Base-by-base conservation (phyloP, 2,113 vertebrate species). In the Periophthalmodon schlosseri region DNA sequence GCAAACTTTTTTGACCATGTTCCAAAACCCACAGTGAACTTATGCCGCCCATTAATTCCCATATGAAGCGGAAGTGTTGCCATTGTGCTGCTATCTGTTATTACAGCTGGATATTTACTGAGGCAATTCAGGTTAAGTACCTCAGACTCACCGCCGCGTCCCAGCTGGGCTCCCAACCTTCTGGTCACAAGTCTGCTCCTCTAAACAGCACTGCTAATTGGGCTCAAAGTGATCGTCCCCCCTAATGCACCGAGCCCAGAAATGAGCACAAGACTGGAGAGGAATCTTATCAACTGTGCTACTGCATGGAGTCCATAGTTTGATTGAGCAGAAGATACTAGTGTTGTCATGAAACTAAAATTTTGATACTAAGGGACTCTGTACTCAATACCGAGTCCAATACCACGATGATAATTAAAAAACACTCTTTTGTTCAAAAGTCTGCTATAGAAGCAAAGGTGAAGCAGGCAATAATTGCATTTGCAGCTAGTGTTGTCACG, bases 41-140 rank as follows among this genome's bases (percentile, higher is more conserved):
- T 69, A 60, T 65, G 71, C 72, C 46, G 75, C 77, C 80, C 79
- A 80, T 91, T 88, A 87, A 87, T 84, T 82, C 71, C 76, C 89
- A 83, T 75, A 82, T 77, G 87, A 89, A 79, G 83, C 34, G 78
- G 78, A 79, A 82, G 79, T 82, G 82, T 72, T 88, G 66, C 84
- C 78, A 82, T 84, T 92, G 90, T 90, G 89, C 68, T 89, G 83
- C 86, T 90, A 83, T 92, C 87, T 88, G 87, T 84, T 86, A 83
- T 84, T 91, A 81, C 92, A 92, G 91, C 89, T 91, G 89, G 86
- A 91, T 93, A 92, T 94, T 94, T 93, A 94, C 91, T 87, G 91
- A 92, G 92, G 91, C 92, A 94, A 90, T 94, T 92, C 91, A 82
- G 91, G 91, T 94, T 93, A 93, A 93, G 92, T 91, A 91, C 89